A percentile compares a stretch with the other conserved stretches of the same genome.
Conservation (phyloP, 2,797 vertebrate genomes). For the Silurus lanzhouensis region DNA sequence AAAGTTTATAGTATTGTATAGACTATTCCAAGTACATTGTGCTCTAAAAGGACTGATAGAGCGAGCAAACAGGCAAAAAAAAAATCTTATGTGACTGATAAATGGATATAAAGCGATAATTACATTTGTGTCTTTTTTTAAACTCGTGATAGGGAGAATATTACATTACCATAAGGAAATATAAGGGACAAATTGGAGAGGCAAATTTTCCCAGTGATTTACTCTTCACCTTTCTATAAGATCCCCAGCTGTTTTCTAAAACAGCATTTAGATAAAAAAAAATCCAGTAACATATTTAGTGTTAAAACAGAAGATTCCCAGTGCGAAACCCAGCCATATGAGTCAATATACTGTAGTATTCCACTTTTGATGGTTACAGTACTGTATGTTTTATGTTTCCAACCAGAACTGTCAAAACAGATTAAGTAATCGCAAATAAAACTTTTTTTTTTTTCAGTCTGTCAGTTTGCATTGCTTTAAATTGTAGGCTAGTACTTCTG, state of each 20-base stretch:
- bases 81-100: constrained; percentile 63
- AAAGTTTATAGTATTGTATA: constrained; percentile 70
- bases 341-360: constrained; percentile 64
- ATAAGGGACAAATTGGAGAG: constrained; percentile 61
- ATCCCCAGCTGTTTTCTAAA: constrained; percentile 63
- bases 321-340: constrained; percentile 66
- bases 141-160: constrained; percentile 70
- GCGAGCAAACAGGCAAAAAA: constrained; percentile 70
- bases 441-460: constrained; percentile 72
- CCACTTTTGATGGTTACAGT: constrained; percentile 74
- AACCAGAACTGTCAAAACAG: constrained; percentile 79
- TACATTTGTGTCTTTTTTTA: constrained; percentile 68
- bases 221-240: constrained; percentile 54
- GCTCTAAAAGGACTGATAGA: constrained; percentile 75
- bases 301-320: constrained; percentile 67
- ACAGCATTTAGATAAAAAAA: constrained; percentile 55
- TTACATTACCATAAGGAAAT: constrained; percentile 71
- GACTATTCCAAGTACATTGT: constrained; percentile 66
- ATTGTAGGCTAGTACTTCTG: constrained; percentile 76
- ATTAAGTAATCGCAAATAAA: constrained; percentile 77
- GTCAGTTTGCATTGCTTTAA: constrained; percentile 84
- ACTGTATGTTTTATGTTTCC: constrained; percentile 79
- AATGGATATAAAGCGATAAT: constrained; percentile 64
- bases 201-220: constrained; percentile 68
- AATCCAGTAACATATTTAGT: constrained; percentile 67